Conservation (phyloP, 1,140 invertebrate genomes). For the Ceratina calcarata region DNA sequence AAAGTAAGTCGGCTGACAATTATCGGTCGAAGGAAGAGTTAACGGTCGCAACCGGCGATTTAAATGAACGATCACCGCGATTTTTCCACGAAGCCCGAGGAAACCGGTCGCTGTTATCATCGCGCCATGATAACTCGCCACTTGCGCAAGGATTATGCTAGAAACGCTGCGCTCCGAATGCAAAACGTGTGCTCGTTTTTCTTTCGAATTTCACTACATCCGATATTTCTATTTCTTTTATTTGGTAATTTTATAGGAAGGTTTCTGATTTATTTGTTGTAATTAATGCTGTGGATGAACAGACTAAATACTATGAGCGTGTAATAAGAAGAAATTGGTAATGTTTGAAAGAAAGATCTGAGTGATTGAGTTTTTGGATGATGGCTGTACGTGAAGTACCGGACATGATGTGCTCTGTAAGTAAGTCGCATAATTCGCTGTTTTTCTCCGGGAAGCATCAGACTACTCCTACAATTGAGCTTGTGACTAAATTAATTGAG, state of each 20-base stretch:
- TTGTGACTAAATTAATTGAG: neutral
- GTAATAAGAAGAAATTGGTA: too few species aligned
- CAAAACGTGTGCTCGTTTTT: slow-evolving; percentile 32
- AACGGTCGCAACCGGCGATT: neutral
- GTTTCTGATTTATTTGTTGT: too few species aligned
- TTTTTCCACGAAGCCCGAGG: slow-evolving; percentile 19
- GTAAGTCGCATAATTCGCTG: too few species aligned
- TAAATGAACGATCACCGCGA: neutral
- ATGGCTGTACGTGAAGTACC: too few species aligned
- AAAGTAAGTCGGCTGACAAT: slow-evolving; percentile 27
- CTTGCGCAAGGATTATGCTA: slow-evolving; percentile 56
- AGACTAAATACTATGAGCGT: too few species aligned
- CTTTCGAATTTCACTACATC: neutral
- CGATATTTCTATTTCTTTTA: neutral
- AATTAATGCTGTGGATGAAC: too few species aligned
- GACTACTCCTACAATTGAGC: neutral
- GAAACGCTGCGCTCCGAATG: slow-evolving; percentile 40
- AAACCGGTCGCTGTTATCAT: slow-evolving; percentile 55
- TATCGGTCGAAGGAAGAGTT: slow-evolving; percentile 10
- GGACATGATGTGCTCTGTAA: too few species aligned
- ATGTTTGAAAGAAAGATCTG: too few species aligned
- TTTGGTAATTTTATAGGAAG: too few species aligned
- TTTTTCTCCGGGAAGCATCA: too few species aligned
- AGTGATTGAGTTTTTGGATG: too few species aligned
- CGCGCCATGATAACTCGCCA: slow-evolving; percentile 64